phyloP scores from a whole-genome alignment of 1,140 invertebrate genomes.

The Pseudomyrmex gracilis region DNA sequence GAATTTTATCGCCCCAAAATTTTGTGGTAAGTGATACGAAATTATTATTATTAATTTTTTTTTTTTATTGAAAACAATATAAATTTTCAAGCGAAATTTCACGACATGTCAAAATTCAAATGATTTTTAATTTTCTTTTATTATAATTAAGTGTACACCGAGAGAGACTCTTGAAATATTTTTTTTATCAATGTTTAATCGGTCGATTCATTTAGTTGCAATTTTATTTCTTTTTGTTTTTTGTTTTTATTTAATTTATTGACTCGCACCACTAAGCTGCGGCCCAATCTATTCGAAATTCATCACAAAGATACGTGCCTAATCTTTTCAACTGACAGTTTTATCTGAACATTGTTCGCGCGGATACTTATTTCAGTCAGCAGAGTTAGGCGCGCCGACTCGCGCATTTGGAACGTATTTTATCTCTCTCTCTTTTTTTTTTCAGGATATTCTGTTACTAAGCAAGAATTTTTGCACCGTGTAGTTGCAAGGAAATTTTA shows the following conservation, averaged over 20 bases:
- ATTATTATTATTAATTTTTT: no score
- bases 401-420: constrained; percentile 7
- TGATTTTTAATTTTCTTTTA: background rate
- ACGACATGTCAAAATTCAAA: background rate
- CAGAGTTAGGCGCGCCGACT: constrained; percentile 21
- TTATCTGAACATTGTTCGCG: constrained; percentile 3
- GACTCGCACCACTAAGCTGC: background rate
- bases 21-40: background rate
- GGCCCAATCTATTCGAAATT: background rate
- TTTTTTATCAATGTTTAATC: background rate
- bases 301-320: constrained; percentile 1
- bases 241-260: no score
- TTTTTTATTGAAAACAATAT: no score
- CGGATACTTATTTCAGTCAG: constrained; percentile 1
- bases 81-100: background rate
- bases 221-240: background rate
- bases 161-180: background rate
- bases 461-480: background rate
- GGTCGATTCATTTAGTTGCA: background rate
- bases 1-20: background rate
- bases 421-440: constrained; percentile 17
- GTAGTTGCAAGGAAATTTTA: constrained; percentile 3
- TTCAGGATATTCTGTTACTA: constrained; percentile 14
- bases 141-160: background rate
- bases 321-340: constrained; percentile 14